phyloP scores from a whole-genome alignment of 2,888 invertebrate species.

The Oligia strigilis region DNA sequence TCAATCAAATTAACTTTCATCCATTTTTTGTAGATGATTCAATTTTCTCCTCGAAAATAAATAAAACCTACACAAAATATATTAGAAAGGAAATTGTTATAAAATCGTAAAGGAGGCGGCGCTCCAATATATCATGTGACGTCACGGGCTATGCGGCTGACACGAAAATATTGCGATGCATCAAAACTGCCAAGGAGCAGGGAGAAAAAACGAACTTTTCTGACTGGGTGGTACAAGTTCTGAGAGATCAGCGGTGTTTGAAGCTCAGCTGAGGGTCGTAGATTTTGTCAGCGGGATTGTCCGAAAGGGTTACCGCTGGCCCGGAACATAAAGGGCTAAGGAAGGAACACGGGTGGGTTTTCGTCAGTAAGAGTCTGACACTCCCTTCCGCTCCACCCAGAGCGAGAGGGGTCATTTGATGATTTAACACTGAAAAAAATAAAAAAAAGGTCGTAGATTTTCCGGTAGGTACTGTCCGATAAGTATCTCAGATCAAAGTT shows the following conservation, averaged over 20 bases:
- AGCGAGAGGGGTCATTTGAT: too few relatives aligned
- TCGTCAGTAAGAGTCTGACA: too few relatives aligned
- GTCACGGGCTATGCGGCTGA: constrained; percentile 85
- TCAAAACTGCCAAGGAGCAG: constrained; percentile 86
- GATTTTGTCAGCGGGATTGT: too few relatives aligned
- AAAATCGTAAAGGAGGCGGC: constrained; percentile 71
- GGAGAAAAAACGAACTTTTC: constrained; percentile 81
- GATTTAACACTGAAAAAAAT: too few relatives aligned
- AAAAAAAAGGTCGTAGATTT: too few relatives aligned
- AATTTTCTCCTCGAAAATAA: constrained; percentile 59
- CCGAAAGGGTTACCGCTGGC: too few relatives aligned
- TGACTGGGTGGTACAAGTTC: constrained; percentile 52
- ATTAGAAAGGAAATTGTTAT: constrained; percentile 63
- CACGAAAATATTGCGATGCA: constrained; percentile 89
- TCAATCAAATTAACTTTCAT: neutral
- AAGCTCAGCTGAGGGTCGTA: too few relatives aligned
- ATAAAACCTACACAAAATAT: constrained; percentile 49
- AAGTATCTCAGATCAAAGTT: neutral
- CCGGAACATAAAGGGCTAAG: too few relatives aligned
- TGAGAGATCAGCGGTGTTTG: constrained; percentile 7
- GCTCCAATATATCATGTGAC: constrained; percentile 86
- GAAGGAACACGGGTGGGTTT: too few relatives aligned
- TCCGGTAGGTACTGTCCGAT: neutral
- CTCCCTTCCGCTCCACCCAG: too few relatives aligned
- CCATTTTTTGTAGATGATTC: constrained; percentile 24